Percentiles rank a stretch among this genome's conserved stretches.
These are phyloP conservation scores for Urocynchramus pylzowi DNA, from an alignment of 2,113 vertebrate genomes.

Conservation along the genomic window DNA sequence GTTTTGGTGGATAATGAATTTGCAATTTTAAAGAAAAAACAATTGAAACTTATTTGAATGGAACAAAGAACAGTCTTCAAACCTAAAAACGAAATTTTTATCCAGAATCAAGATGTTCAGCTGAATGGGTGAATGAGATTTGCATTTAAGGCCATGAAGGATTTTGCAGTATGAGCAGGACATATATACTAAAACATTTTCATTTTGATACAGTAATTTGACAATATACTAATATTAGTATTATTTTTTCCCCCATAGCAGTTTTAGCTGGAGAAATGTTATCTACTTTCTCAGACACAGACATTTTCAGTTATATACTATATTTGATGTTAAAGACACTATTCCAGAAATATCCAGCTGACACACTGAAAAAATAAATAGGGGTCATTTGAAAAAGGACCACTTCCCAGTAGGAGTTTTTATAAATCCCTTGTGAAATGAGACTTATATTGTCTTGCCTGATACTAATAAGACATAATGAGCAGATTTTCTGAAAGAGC, in stretches of 20 bases:
- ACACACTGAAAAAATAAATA: neutral
- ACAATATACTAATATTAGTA: neutral
- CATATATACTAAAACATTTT: neutral
- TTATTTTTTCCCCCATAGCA: neutral
- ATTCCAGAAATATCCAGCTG: neutral
- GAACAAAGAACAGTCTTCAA: rapidly evolving
- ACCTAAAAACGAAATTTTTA: neutral
- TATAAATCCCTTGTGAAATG: conserved; percentile 27
- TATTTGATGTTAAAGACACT: neutral
- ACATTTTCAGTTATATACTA: neutral
- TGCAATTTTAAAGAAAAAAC: neutral
- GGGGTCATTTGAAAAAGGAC: neutral
- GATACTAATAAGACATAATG: conserved; percentile 51
- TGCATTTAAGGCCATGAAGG: neutral
- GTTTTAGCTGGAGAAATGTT: neutral
- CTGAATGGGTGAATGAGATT: neutral
- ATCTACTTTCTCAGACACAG: neutral
- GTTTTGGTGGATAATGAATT: neutral
- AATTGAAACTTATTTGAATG: neutral
- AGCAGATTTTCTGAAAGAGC: conserved; percentile 27
- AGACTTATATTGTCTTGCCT: conserved; percentile 22
- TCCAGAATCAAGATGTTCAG: neutral
- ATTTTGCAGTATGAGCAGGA: neutral
- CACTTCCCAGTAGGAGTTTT: neutral
- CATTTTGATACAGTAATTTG: neutral